Evolutionary conservation across 1,140 invertebrate species (phyloP), one percentile per base, ranked within the genome.

Genomic region (Macrotrachela quadricornifera): DNA sequence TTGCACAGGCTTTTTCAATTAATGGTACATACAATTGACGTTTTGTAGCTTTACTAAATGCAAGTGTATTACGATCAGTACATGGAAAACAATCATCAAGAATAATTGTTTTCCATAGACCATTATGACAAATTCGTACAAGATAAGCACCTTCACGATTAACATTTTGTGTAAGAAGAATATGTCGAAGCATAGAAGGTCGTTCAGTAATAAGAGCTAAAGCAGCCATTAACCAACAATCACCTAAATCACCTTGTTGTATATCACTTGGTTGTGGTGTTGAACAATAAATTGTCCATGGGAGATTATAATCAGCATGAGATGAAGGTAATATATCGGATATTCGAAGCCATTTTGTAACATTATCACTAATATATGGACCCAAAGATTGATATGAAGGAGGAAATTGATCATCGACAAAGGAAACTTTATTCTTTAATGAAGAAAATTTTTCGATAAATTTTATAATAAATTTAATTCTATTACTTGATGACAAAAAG

Each of bases 1-100:
- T 97, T 6, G 91, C 91, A 18, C 95, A 82, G 0, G 90, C 91
- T 73, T 97, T 97, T 69, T 97, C 91, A 57, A 97, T 94, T 18
- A 97, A 70, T 2, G 91, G 88, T 46, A 96, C 88, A 90, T 90
- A 97, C 17, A 97, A 71, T 67, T 97, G 88, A 72, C 85, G 85
- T 64, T 86, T 76, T 72, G 88, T 90, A 2, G 87, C 85, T 82
- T 92, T 84, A 40, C 86, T 92, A 72, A 92, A 95, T n/a, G 92
- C 80, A 6, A 94, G 72, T 6, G 3, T 3, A 14, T 13, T 3
- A 3, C 12, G 76, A 69, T 81, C 79, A 72, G 91, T 83, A 74
- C 88, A 94, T 0, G 92, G 92, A 59, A 97, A 74, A 50, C 91
- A 74, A 73, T 97, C 92, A 67, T 97, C 92, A 1, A 97, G 80